phyloP scores from a whole-genome alignment of 2,113 vertebrate species.

The Heloderma charlesbogerti region DNA sequence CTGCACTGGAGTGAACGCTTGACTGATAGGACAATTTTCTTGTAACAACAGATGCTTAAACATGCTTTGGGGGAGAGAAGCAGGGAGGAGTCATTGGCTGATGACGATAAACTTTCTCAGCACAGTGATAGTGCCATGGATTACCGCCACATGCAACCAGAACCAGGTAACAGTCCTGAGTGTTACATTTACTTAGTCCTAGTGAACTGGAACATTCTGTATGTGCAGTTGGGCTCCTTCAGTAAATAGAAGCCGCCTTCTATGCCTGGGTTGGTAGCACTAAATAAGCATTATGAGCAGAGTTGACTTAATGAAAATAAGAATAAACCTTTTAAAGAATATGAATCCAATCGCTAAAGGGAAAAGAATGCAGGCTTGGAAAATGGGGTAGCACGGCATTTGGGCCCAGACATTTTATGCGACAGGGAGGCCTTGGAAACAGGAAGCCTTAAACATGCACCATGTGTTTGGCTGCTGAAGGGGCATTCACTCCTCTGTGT shows the following conservation, averaged over 20 bases:
- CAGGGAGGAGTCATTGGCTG: conserved; percentile 66
- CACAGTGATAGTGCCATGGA: conserved; percentile 88
- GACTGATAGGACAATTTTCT: conserved; percentile 42
- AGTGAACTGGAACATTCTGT: neutral
- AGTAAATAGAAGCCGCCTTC: neutral
- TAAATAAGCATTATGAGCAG: neutral
- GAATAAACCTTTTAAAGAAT: neutral
- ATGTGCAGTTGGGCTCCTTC: neutral
- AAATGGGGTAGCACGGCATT: neutral
- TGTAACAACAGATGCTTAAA: conserved; percentile 86
- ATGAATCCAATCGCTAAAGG: neutral
- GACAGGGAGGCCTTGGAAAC: neutral
- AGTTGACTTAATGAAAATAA: neutral
- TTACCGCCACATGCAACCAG: conserved; percentile 64
- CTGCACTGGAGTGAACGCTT: conserved; percentile 37
- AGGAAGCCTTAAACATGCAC: neutral
- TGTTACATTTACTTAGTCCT: neutral
- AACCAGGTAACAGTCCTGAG: conserved; percentile 73
- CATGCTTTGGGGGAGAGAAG: conserved; percentile 78
- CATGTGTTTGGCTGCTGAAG: neutral
- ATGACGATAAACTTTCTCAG: conserved; percentile 85
- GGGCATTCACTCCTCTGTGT: neutral
- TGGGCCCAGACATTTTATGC: neutral
- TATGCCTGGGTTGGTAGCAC: neutral
- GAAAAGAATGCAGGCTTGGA: neutral